A percentile compares a stretch with the other conserved stretches of the same genome.
These are phyloP conservation scores for Alethe castanea DNA, from an alignment of 2,113 vertebrate genomes.

Conservation along the genomic window DNA sequence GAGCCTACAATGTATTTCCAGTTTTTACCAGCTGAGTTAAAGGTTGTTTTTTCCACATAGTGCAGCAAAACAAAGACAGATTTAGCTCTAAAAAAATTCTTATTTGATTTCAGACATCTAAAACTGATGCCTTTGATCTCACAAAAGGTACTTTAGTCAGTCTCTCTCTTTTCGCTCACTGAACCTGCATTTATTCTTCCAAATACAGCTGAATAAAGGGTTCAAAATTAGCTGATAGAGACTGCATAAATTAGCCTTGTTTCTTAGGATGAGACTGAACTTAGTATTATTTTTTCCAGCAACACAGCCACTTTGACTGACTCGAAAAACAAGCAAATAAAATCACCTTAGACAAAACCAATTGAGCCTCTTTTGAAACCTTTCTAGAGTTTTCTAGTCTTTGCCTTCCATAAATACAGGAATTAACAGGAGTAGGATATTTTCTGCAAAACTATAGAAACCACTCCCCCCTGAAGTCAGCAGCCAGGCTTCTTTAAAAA, in stretches of 20 bases:
- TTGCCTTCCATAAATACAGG: not conserved
- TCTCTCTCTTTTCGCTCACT: not conserved
- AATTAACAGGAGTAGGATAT: not conserved
- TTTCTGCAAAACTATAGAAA: not conserved
- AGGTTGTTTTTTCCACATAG: not conserved
- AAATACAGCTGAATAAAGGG: not conserved
- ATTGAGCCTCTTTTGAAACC: not conserved
- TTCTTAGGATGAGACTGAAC: not conserved
- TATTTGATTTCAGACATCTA: not conserved
- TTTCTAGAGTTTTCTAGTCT: not conserved
- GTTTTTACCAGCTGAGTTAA: not conserved
- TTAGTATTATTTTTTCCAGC: not conserved
- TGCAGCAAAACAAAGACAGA: not conserved
- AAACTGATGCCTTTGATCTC: not conserved
- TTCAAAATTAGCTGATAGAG: not conserved
- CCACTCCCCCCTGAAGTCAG: not conserved
- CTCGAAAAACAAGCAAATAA: not conserved
- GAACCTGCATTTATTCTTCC: not conserved
- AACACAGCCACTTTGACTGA: not conserved
- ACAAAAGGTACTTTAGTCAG: not conserved
- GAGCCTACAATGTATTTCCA: not conserved
- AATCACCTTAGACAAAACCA: not conserved
- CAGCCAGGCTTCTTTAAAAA: not conserved
- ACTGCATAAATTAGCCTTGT: not conserved
- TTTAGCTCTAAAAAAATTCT: not conserved